Evolutionary conservation across 2,888 invertebrate species (phyloP).

Genomic region (Agrochola macilenta): DNA sequence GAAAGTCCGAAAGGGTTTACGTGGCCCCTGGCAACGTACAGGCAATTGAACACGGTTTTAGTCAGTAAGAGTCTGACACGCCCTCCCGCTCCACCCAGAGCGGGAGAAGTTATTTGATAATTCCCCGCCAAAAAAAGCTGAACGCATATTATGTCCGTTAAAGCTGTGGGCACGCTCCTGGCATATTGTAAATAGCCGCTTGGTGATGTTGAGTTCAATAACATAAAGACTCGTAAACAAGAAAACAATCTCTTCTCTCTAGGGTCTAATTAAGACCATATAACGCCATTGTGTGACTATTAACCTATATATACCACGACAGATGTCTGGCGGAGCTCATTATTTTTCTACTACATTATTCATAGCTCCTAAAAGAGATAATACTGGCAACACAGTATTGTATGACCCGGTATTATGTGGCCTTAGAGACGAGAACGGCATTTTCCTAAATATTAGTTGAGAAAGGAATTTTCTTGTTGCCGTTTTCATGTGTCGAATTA

Average conservation of each 20-base stretch:
- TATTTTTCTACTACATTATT: slow-evolving; percentile 79
- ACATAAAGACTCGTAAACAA: background rate
- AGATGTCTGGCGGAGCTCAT: slow-evolving; percentile 73
- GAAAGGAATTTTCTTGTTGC: background rate
- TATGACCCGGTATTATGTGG: slow-evolving; percentile 45
- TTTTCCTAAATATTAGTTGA: slow-evolving; percentile 14
- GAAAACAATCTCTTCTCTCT: background rate
- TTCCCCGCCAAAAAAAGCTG: too few relatives aligned
- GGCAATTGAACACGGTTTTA: too few relatives aligned
- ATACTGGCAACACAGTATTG: slow-evolving; percentile 63
- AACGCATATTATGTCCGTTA: too few relatives aligned
- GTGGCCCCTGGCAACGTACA: too few relatives aligned
- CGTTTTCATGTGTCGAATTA: background rate
- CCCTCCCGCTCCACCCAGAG: too few relatives aligned
- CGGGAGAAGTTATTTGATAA: too few relatives aligned
- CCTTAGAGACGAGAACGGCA: slow-evolving; percentile 34
- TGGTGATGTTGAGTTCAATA: background rate
- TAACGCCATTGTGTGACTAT: slow-evolving; percentile 46
- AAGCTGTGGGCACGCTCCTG: too few relatives aligned
- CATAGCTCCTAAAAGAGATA: slow-evolving; percentile 71
- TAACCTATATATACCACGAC: slow-evolving; percentile 63
- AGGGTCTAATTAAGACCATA: slow-evolving; percentile 32
- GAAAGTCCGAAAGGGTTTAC: too few relatives aligned
- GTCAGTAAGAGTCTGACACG: too few relatives aligned
- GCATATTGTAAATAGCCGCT: too few relatives aligned